A percentile compares a stretch with the other conserved stretches of the same genome.
Evolutionary conservation across 2,113 vertebrate genomes (phyloP).

Genomic region (Vulpes ferrilata): DNA sequence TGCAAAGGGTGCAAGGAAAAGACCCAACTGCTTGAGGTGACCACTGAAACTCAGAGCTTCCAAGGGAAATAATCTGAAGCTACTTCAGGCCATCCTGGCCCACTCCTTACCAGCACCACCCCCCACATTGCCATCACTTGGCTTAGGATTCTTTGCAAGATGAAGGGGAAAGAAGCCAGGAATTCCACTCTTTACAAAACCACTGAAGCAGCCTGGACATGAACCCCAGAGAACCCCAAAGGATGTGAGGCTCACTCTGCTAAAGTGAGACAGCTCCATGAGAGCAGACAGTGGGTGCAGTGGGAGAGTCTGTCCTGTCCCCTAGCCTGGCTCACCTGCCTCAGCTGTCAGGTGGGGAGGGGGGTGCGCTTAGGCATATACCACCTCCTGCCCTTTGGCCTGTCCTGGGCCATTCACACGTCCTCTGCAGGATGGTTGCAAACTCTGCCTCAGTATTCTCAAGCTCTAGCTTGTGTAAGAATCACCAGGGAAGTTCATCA

Average conservation of each 20-base stretch:
- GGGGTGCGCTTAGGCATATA: accelerated
- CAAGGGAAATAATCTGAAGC: neutral
- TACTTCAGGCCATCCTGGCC: slow-evolving; percentile 1
- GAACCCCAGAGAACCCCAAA: neutral
- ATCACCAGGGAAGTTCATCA: neutral
- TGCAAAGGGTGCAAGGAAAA: neutral
- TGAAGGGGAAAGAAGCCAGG: neutral
- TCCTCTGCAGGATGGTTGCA: neutral
- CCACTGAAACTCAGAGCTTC: neutral
- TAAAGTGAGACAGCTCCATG: accelerated
- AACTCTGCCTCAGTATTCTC: neutral
- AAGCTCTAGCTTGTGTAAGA: neutral
- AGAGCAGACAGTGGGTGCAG: neutral
- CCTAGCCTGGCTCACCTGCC: neutral
- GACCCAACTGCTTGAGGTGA: neutral
- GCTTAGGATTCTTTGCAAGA: neutral
- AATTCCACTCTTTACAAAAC: neutral
- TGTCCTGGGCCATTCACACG: accelerated
- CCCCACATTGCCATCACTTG: neutral
- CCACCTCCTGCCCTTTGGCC: neutral
- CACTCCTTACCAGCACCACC: neutral
- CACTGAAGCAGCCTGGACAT: neutral
- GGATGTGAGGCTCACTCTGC: neutral
- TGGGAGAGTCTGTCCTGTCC: neutral
- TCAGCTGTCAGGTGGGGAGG: neutral